These are phyloP conservation scores for Brenthis hecate DNA, from an alignment of 2,888 invertebrate species.

Conservation along the genomic window DNA sequence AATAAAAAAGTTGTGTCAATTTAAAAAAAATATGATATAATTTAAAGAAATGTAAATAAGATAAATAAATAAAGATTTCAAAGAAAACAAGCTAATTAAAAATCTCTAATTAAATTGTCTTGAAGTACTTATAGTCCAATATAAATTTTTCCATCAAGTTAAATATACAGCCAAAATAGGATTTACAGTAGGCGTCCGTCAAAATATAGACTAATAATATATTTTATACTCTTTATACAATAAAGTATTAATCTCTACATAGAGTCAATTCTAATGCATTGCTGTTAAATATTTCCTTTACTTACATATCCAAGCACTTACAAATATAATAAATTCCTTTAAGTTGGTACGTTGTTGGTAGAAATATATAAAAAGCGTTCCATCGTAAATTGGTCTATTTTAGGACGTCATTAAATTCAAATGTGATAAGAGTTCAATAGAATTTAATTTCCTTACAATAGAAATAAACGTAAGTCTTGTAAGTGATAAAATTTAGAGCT, in stretches of 20 bases:
- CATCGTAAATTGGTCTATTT: constrained; percentile 46
- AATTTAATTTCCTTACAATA: no score
- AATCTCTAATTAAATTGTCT: constrained; percentile 15
- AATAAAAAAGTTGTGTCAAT: no score
- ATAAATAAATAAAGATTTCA: no score
- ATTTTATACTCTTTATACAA: constrained; percentile 9
- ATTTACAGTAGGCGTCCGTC: not conserved
- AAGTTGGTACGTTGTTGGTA: constrained; percentile 36
- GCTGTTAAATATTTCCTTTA: constrained; percentile 41
- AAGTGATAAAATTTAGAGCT: no score
- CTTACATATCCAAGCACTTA: constrained; percentile 36
- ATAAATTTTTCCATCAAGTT: no score
- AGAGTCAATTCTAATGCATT: constrained; percentile 59
- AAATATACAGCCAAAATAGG: no score
- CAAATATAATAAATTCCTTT: constrained; percentile 34
- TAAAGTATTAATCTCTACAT: constrained; percentile 30
- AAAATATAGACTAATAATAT: not conserved
- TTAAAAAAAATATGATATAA: no score
- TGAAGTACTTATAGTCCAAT: not conserved
- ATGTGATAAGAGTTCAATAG: not conserved
- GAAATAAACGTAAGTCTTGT: no score
- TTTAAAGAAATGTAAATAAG: no score
- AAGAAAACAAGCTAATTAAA: no score
- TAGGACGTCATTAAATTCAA: constrained; percentile 37
- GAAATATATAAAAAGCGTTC: constrained; percentile 36